phyloP scores from a whole-genome alignment of 2,888 invertebrate genomes.

The Drosophila peninsularis region DNA sequence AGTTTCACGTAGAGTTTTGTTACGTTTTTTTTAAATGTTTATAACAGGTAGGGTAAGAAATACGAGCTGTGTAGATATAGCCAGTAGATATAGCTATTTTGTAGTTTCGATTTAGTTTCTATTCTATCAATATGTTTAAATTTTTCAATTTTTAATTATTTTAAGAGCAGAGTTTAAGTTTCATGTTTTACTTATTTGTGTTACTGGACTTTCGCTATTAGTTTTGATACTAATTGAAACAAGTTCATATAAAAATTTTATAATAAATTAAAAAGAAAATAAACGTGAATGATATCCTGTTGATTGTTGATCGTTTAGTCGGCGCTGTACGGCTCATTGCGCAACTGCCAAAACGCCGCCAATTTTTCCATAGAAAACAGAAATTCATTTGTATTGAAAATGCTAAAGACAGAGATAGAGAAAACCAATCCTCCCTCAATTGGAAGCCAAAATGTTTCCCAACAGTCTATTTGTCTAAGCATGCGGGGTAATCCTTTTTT shows the following conservation, averaged over 20 bases:
- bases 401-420: slow-evolving; percentile 41
- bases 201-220: neutral
- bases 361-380: slow-evolving; percentile 46
- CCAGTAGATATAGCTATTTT: no score
- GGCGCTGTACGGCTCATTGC: slow-evolving; percentile 76
- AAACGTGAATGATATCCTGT: slow-evolving; percentile 62
- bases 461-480: slow-evolving; percentile 63
- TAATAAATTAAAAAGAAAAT: neutral
- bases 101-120: no score
- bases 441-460: slow-evolving; percentile 70
- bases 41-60: no score
- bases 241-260: slow-evolving; percentile 51
- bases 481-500: slow-evolving; percentile 82
- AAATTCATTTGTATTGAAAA: slow-evolving; percentile 64
- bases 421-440: slow-evolving; percentile 77
- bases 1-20: no score
- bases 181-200: neutral
- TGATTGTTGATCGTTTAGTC: slow-evolving; percentile 55
- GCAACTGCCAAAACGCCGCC: slow-evolving; percentile 67
- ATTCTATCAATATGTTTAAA: neutral
- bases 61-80: no score
- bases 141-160: neutral
- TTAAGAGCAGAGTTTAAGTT: neutral
- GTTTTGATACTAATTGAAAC: slow-evolving; percentile 43
- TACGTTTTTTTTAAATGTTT: no score